Evolutionary conservation across 1,140 invertebrate genomes (phyloP).

Genomic region (Lysiphlebus fabarum): DNA sequence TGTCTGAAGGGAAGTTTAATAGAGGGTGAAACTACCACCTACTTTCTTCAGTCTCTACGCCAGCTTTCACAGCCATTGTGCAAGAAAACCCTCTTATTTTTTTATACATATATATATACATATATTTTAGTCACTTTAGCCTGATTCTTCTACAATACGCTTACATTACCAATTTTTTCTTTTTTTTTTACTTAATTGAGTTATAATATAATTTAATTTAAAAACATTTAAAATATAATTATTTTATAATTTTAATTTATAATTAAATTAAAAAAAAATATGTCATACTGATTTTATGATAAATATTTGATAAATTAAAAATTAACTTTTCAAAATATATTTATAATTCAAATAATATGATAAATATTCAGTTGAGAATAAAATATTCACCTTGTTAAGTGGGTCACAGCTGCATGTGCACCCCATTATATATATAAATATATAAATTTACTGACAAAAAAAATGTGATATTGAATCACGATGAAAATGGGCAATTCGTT

Average conservation of each 20-base stretch:
- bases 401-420: conserved; percentile 3
- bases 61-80: conserved; percentile 7
- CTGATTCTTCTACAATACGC: conserved; percentile 14
- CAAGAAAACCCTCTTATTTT: not conserved
- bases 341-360: not conserved
- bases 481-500: not conserved
- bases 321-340: not conserved
- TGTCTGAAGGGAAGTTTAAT: conserved; percentile 54
- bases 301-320: too few relatives aligned
- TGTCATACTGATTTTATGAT: too few relatives aligned
- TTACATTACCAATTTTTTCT: not conserved
- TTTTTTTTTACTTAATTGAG: not conserved
- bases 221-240: too few relatives aligned
- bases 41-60: conserved; percentile 27
- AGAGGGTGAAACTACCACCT: conserved; percentile 54
- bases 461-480: conserved; percentile 20
- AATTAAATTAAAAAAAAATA: too few relatives aligned
- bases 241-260: too few relatives aligned
- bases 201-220: too few relatives aligned
- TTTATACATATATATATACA: conserved; percentile 26
- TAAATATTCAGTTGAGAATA: too few relatives aligned
- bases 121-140: conserved; percentile 17
- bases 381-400: not conserved
- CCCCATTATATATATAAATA: not conserved
- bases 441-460: not conserved